Percentiles rank a stretch among this genome's conserved stretches.
phyloP scores from a whole-genome alignment of 2,888 invertebrate species.

The Acrobasis consociella region DNA sequence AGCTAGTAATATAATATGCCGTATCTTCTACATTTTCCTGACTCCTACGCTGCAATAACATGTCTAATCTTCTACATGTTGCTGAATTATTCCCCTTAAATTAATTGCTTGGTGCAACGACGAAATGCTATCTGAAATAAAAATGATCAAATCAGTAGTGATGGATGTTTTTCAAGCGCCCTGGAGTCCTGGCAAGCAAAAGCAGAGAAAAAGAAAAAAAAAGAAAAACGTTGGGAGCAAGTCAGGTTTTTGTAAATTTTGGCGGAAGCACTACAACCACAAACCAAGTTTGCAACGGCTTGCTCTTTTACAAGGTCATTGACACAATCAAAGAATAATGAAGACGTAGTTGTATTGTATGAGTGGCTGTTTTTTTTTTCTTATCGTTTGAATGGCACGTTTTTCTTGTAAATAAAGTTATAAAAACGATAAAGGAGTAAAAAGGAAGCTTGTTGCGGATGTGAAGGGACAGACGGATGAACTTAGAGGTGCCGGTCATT shows the following conservation, averaged over 20 bases:
- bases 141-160: no score
- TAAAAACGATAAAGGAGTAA: conserved; percentile 25
- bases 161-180: no score
- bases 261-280: conserved; percentile 32
- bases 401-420: conserved; percentile 25
- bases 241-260: conserved; percentile 42
- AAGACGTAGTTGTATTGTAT: neutral
- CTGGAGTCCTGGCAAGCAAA: no score
- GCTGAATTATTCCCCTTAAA: no score
- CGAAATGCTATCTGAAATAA: no score
- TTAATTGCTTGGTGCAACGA: no score
- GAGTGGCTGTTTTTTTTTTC: conserved; percentile 16
- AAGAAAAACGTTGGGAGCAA: conserved; percentile 37
- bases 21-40: no score
- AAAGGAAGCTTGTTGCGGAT: conserved; percentile 23
- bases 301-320: conserved; percentile 28
- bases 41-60: no score
- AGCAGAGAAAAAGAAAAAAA: no score
- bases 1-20: no score
- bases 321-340: conserved; percentile 25
- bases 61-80: no score
- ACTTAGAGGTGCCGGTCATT: conserved; percentile 8
- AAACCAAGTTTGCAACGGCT: conserved; percentile 1
- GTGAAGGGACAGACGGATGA: conserved; percentile 16
- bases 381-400: conserved; percentile 18